These are phyloP conservation scores for Solen grandis DNA, from an alignment of 1,140 invertebrate species.

Conservation along the genomic window DNA sequence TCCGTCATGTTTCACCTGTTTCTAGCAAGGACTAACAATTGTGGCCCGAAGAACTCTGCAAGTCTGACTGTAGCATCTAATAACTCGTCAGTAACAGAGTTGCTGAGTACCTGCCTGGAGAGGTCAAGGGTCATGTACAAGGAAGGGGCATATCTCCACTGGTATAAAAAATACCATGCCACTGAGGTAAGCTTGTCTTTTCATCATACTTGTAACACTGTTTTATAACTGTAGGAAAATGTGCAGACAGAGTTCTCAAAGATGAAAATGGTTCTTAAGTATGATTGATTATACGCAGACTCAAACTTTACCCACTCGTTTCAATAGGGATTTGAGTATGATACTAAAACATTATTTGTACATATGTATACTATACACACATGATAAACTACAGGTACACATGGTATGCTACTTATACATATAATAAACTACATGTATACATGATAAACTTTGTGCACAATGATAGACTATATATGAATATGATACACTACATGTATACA, in stretches of 20 bases:
- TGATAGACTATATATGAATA: too few relatives aligned
- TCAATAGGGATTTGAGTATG: too few relatives aligned
- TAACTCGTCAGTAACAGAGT: constrained; percentile 65
- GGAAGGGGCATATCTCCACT: constrained; percentile 75
- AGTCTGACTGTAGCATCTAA: constrained; percentile 73
- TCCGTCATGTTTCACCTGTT: constrained; percentile 26
- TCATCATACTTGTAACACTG: neutral
- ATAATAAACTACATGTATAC: too few relatives aligned
- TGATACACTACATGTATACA: too few relatives aligned
- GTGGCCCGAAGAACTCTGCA: constrained; percentile 58
- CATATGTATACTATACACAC: neutral
- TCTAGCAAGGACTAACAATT: constrained; percentile 56
- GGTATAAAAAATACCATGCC: constrained; percentile 73
- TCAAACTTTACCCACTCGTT: too few relatives aligned
- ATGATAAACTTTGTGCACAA: too few relatives aligned
- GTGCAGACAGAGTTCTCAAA: neutral
- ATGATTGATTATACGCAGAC: too few relatives aligned
- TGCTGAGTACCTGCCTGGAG: constrained; percentile 62
- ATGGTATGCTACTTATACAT: too few relatives aligned
- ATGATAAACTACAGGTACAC: too few relatives aligned
- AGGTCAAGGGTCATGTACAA: constrained; percentile 72
- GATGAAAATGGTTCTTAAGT: too few relatives aligned
- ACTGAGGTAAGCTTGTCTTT: constrained; percentile 60
- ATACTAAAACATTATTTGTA: neutral
- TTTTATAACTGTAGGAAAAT: neutral